These are phyloP conservation scores for Epizoanthus fatuus DNA, from an alignment of 92 coral and sea anemone species.

Conservation along the genomic window DNA sequence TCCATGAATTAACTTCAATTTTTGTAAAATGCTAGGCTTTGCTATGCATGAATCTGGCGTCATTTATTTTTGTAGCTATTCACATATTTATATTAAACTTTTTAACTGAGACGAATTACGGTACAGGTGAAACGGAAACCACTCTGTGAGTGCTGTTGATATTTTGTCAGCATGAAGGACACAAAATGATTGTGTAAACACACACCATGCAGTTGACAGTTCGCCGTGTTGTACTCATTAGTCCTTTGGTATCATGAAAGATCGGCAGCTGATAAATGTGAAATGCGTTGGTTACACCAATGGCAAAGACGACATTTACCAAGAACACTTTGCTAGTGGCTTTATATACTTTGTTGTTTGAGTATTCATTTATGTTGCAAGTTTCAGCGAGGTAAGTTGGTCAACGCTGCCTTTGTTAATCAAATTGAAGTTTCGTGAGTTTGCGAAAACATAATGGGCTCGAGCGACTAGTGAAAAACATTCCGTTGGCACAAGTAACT, in stretches of 20 bases:
- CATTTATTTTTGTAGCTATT: neutral
- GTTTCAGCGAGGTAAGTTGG: neutral
- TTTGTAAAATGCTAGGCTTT: neutral
- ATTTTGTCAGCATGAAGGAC: neutral
- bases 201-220: constrained; percentile 8
- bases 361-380: constrained; percentile 12
- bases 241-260: constrained; percentile 23
- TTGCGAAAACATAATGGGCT: neutral
- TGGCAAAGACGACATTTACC: neutral
- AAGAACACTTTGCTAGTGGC: constrained; percentile 4
- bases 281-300: constrained; percentile 3
- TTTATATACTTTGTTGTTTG: neutral
- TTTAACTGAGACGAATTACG: neutral
- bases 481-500: neutral
- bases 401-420: neutral
- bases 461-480: neutral
- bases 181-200: neutral
- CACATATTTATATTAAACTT: neutral
- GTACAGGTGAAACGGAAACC: constrained; percentile 2
- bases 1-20: neutral
- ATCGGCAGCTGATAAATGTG: constrained; percentile 37
- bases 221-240: constrained; percentile 1
- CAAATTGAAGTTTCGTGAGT: neutral
- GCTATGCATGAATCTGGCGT: neutral
- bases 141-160: constrained; percentile 18